Conservation (phyloP, 2,797 vertebrate species). For the Heliangelus exortis region DNA sequence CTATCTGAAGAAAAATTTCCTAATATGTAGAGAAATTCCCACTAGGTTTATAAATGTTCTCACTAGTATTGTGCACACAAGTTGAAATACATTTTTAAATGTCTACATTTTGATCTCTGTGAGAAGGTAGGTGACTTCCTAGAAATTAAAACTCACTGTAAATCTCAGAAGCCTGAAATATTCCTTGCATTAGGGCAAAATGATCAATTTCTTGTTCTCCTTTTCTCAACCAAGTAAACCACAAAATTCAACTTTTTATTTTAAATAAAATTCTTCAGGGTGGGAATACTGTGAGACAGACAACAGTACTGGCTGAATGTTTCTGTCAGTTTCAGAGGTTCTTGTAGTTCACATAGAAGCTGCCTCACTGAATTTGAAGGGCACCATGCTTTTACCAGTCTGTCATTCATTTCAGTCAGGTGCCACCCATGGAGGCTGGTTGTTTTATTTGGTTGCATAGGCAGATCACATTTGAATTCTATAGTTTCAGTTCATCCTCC, state of each 20-base stretch:
- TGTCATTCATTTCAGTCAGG: background rate
- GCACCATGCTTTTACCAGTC: background rate
- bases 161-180: background rate
- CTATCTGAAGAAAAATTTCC: background rate
- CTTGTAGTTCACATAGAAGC: background rate
- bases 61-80: accelerated
- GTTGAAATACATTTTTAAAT: background rate
- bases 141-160: background rate
- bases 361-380: background rate
- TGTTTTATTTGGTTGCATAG: background rate
- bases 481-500: background rate
- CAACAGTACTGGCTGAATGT: background rate
- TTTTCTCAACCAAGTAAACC: background rate
- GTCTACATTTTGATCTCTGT: background rate
- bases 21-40: background rate
- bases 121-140: background rate
- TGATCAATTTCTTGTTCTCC: background rate
- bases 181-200: background rate
- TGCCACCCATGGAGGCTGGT: background rate
- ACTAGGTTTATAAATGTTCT: background rate
- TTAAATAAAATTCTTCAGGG: background rate
- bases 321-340: background rate
- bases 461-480: background rate
- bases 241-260: background rate
- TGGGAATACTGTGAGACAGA: background rate